A percentile compares a stretch with the other conserved stretches of the same genome.
Evolutionary conservation across 2,888 invertebrate genomes (phyloP).

Genomic region (Deilephila porcellus): DNA sequence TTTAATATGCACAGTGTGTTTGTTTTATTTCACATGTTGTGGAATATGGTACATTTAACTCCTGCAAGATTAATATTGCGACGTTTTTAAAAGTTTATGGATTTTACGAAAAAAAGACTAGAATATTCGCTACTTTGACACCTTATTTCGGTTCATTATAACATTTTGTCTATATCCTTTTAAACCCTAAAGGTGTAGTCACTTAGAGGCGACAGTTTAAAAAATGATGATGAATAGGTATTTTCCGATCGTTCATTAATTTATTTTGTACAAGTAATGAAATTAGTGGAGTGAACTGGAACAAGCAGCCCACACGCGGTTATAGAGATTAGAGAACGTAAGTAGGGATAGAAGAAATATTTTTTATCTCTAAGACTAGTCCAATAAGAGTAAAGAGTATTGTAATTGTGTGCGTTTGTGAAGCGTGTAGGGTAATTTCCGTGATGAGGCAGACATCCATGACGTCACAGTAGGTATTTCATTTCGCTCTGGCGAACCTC

Average conservation of each 20-base stretch:
- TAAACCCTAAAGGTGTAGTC: no score
- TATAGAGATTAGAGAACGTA: background rate
- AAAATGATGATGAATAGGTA: no score
- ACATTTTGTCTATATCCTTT: no score
- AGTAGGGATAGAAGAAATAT: background rate
- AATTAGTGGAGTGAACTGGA: no score
- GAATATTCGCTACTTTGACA: no score
- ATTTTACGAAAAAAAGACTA: background rate
- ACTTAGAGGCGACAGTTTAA: no score
- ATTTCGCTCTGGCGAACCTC: constrained; percentile 19
- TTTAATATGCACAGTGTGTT: constrained; percentile 29
- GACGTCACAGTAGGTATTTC: constrained; percentile 26
- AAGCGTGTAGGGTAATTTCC: constrained; percentile 8
- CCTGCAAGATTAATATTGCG: background rate
- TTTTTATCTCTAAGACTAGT: background rate
- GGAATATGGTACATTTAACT: background rate
- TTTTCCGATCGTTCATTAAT: no score
- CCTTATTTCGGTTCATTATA: no score
- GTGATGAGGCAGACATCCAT: constrained; percentile 8
- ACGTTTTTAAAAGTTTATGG: background rate
- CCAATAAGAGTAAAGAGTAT: background rate
- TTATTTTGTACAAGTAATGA: no score
- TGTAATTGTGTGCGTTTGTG: background rate
- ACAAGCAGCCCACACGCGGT: background rate
- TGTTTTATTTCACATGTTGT: constrained; percentile 22